Conservation (phyloP, 2,888 invertebrate species). For the Anoplius nigerrimus region DNA sequence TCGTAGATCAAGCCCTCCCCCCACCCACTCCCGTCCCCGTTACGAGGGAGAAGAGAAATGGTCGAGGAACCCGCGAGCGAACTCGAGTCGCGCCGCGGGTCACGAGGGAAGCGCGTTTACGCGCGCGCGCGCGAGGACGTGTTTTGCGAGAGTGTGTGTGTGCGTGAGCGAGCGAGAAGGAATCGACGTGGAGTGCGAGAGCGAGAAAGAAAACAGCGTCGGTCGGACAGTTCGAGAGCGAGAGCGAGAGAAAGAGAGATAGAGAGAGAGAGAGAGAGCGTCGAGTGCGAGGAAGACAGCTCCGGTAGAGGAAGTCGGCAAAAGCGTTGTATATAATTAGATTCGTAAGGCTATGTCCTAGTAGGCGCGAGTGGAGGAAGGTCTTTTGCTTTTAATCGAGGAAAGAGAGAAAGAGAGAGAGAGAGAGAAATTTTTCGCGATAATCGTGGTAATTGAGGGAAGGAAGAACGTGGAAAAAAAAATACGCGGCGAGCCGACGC, state of each 20-base stretch:
- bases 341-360: constrained; percentile 53
- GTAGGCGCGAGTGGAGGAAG: constrained; percentile 45
- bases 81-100: too few species aligned
- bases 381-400: constrained; percentile 25
- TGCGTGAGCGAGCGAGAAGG: constrained; percentile 7
- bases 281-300: constrained; percentile 11
- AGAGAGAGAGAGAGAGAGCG: constrained; percentile 6
- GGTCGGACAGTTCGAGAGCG: constrained; percentile 19
- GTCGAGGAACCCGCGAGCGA: too few species aligned
- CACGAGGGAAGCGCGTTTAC: constrained; percentile 39
- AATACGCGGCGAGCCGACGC: constrained; percentile 64
- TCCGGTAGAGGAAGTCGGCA: constrained; percentile 32
- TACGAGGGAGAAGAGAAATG: not conserved
- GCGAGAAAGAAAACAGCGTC: constrained; percentile 18
- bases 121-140: too few species aligned
- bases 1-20: constrained; percentile 29
- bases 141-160: constrained; percentile 35
- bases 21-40: too few species aligned
- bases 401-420: constrained; percentile 12
- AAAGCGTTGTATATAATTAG: constrained; percentile 53
- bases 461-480: too few species aligned
- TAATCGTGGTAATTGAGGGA: too few species aligned
- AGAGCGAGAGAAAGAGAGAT: constrained; percentile 20
- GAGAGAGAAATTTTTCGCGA: constrained; percentile 3
- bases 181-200: constrained; percentile 6